Evolutionary conservation across 2,888 invertebrate genomes (phyloP).

Genomic region (Oxytorus armatus): DNA sequence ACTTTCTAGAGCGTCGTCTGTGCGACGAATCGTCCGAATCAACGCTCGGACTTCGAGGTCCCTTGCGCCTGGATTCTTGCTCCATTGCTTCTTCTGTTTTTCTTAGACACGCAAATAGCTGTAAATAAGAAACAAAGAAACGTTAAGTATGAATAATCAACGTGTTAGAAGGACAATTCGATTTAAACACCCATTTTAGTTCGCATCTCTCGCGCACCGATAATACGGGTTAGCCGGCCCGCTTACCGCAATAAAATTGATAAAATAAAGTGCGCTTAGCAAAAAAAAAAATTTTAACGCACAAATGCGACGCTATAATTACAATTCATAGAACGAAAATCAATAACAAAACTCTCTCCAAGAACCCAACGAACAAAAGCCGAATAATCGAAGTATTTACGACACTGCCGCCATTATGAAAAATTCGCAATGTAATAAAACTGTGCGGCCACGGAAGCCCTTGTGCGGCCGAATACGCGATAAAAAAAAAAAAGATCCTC

Average conservation of each 20-base stretch:
- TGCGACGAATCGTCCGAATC: conserved; percentile 82
- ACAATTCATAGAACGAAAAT: not conserved
- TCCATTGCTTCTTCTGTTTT: conserved; percentile 72
- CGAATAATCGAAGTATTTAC: not conserved
- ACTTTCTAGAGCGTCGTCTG: conserved; percentile 79
- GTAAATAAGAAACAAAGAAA: not conserved
- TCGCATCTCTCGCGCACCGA: not conserved
- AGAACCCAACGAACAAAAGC: not conserved
- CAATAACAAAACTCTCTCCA: not conserved
- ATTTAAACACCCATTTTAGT: too few species aligned
- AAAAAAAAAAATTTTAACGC: not conserved
- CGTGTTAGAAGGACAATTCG: not conserved
- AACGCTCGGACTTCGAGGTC: conserved; percentile 81
- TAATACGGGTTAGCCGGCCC: conserved; percentile 4
- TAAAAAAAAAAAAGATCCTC: conserved; percentile 16
- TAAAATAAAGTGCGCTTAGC: too few species aligned
- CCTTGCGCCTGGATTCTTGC: conserved; percentile 77
- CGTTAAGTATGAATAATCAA: not conserved
- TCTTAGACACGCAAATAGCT: conserved; percentile 17
- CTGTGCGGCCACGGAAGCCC: not conserved
- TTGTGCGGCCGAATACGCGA: conserved; percentile 37
- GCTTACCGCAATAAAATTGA: not conserved
- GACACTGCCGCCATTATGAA: conserved; percentile 46
- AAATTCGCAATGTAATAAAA: conserved; percentile 34
- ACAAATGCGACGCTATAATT: not conserved